Base-by-base conservation (phyloP, 2,113 vertebrate genomes). In the Lophius piscatorius region DNA sequence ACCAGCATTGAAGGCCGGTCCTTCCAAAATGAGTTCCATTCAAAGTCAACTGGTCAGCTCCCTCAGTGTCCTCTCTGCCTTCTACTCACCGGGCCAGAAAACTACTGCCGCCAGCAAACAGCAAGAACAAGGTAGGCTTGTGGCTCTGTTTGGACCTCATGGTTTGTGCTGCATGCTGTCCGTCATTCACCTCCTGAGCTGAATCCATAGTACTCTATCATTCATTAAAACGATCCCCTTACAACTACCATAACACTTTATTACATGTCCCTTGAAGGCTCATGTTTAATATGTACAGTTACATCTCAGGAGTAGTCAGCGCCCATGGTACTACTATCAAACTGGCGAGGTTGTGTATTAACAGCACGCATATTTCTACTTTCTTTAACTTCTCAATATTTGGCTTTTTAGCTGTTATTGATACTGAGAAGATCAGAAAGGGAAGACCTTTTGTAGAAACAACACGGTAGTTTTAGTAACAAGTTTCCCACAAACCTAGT, bases 11-110 rank as follows among this genome's bases (percentile, higher is more conserved):
- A 90, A 89, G 56, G 60, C 84, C 2, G 87, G 66, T 21, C 74
- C 96, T 26, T 98, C 94, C 61, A 98, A 97, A 87, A 96, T 99
- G 89, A 98, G 95, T 85, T 95, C 96, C 49, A 98, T 98, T 74
- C 96, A 98, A 87, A 96, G 91, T 85, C 97, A 99, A 42, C 86
- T 99, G 54, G 94, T 98, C 69, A 98, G 94, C 76, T 98, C 96
- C 49, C 92, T 99, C 55, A 98, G 95, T 82, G 92, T 94, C 14
- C 89, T 98, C 75, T 95, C 97, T 35, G 94, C 96, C 1, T 94
- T 96, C 75, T 97, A 95, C 83, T 95, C 94, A 0, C 95, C 91
- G 33, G 87, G 84, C 17, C 91, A 95, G 80, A 93, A 92, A 83
- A 87, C 83, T 14, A 73, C 83, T 16, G 69, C 85, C 21, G 73